These are phyloP conservation scores for Sminthopsis crassicaudata DNA, from an alignment of 2,113 vertebrate genomes.

Conservation along the genomic window DNA sequence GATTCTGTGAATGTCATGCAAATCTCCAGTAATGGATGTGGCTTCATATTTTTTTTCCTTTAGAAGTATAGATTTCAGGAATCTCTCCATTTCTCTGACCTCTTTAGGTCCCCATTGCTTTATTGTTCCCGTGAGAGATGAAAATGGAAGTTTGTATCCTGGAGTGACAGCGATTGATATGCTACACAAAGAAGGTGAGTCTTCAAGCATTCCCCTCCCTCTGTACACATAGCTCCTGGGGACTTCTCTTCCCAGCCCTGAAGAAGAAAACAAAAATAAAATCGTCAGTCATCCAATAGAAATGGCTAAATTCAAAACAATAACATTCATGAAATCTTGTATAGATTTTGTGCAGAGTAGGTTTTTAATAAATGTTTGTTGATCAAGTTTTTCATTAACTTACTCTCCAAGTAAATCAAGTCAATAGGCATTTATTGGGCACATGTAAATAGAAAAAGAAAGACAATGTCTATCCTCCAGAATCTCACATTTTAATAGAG, in stretches of 20 bases:
- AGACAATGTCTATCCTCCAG: background rate
- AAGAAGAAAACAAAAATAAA: background rate
- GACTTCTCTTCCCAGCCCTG: background rate
- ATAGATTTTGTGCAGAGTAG: background rate
- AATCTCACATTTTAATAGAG: background rate
- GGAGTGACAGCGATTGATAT: slow-evolving; percentile 77
- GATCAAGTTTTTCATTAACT: background rate
- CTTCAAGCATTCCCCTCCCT: background rate
- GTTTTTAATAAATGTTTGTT: background rate
- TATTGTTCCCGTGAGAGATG: slow-evolving; percentile 75
- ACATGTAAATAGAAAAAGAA: background rate
- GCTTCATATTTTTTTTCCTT: background rate
- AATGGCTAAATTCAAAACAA: background rate
- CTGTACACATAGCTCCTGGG: background rate
- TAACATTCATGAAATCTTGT: background rate
- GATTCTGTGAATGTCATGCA: background rate
- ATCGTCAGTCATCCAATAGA: background rate
- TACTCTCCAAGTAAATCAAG: background rate
- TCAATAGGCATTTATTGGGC: background rate
- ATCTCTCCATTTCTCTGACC: background rate
- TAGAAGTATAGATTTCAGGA: background rate
- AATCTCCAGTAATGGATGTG: background rate
- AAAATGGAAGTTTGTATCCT: slow-evolving; percentile 57
- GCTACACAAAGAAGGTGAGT: slow-evolving; percentile 78
- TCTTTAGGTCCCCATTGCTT: slow-evolving; percentile 84